Percentiles rank a stretch among this genome's conserved stretches.
phyloP scores from a whole-genome alignment of 2,797 vertebrate genomes.

The Eulemur albifrons region DNA sequence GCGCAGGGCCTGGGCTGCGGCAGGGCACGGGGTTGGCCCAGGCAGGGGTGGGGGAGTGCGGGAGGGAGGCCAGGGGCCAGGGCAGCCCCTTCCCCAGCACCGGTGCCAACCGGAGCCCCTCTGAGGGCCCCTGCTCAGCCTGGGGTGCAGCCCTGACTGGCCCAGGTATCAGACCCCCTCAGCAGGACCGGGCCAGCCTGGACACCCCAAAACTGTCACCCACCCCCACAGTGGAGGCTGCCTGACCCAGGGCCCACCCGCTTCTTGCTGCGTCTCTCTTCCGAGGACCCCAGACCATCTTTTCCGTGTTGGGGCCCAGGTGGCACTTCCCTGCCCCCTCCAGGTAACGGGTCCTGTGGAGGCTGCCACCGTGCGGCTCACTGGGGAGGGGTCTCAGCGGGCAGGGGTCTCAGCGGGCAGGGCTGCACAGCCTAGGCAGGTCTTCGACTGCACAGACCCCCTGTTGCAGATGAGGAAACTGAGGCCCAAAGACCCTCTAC shows the following conservation, averaged over 20 bases:
- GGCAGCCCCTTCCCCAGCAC: background rate
- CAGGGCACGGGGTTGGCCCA: background rate
- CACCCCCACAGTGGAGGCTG: background rate
- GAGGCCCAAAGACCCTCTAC: background rate
- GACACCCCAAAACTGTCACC: too few species aligned
- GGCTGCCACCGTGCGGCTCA: background rate
- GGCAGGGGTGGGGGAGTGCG: background rate
- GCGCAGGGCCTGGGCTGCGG: background rate
- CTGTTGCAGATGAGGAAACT: background rate
- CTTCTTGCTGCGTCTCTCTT: too few species aligned
- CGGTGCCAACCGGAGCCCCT: background rate
- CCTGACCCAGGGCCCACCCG: background rate
- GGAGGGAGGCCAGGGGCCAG: background rate
- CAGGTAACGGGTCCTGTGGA: background rate
- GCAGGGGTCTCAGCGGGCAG: background rate
- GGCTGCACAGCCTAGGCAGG: accelerated
- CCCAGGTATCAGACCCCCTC: background rate
- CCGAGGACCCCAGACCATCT: background rate
- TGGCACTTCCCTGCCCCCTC: background rate
- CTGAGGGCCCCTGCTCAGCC: background rate
- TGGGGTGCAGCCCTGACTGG: too few species aligned
- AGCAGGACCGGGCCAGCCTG: background rate
- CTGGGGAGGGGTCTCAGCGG: background rate
- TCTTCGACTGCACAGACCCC: accelerated
- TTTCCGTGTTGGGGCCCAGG: background rate